A percentile compares a stretch with the other conserved stretches of the same genome.
Evolutionary conservation across 2,797 vertebrate species (phyloP).

Genomic region (Leptoclinus maculatus): DNA sequence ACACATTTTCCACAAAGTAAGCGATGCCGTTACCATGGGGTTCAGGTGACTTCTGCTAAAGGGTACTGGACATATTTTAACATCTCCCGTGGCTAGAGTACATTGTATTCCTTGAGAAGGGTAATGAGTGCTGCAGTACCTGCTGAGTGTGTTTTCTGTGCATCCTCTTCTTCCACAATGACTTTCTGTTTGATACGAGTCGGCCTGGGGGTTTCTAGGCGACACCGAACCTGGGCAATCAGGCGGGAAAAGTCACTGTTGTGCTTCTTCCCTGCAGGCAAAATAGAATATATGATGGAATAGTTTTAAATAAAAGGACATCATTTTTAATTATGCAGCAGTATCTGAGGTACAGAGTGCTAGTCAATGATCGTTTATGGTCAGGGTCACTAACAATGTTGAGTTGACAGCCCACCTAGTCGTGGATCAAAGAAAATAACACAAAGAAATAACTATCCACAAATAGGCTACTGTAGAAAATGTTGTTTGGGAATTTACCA

Average conservation of each 20-base stretch:
- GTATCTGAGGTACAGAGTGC: background rate
- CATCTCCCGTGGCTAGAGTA: background rate
- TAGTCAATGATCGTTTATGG: background rate
- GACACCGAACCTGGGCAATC: constrained; percentile 82
- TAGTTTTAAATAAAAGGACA: background rate
- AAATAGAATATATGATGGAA: constrained; percentile 1
- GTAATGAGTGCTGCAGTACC: constrained; percentile 49
- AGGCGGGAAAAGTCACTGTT: constrained; percentile 81
- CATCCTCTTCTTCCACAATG: constrained; percentile 24
- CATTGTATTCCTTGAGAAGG: background rate
- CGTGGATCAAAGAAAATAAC: background rate
- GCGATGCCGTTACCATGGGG: background rate
- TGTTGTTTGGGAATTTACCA: background rate
- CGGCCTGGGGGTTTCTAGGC: constrained; percentile 52
- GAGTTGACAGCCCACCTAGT: background rate
- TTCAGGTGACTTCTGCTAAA: background rate
- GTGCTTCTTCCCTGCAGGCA: constrained; percentile 81
- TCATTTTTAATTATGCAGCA: background rate
- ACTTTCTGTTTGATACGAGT: constrained; percentile 66
- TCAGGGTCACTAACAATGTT: background rate
- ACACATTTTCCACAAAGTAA: background rate
- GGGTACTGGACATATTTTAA: background rate
- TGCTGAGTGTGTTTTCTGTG: constrained; percentile 24
- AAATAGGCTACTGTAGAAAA: background rate
- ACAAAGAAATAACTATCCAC: background rate